A percentile compares a stretch with the other conserved stretches of the same genome.
phyloP scores from a whole-genome alignment of 2,888 invertebrate genomes.

The Petrolisthes manimaculis region DNA sequence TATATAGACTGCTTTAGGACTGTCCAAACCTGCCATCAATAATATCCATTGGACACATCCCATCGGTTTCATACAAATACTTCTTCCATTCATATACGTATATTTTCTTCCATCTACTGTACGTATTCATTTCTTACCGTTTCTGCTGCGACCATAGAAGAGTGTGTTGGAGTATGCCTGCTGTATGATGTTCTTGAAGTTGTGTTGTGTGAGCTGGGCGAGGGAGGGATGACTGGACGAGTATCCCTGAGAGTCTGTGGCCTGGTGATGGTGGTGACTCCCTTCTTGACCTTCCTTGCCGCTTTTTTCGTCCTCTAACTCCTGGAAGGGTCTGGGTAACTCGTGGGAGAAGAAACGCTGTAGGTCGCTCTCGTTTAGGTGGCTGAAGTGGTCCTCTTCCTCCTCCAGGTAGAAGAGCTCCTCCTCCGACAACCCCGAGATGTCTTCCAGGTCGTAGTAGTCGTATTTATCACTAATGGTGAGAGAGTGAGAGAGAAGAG shows the following conservation, averaged over 20 bases:
- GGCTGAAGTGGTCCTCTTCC: conserved; percentile 30
- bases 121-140: neutral
- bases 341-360: conserved; percentile 46
- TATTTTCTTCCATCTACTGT: no score
- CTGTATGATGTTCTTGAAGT: conserved; percentile 62
- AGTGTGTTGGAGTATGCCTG: conserved; percentile 63
- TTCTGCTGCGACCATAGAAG: conserved; percentile 51
- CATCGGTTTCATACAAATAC: no score
- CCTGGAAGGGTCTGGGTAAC: conserved; percentile 51
- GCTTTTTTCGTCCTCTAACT: conserved; percentile 36
- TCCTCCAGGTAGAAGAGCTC: conserved; percentile 51
- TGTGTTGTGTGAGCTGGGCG: conserved; percentile 51
- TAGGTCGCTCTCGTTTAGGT: conserved; percentile 32
- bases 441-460: conserved; percentile 26
- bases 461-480: neutral
- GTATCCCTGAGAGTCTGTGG: neutral
- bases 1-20: no score
- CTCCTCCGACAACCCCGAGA: conserved; percentile 50
- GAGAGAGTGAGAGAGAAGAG: neutral
- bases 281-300: conserved; percentile 36
- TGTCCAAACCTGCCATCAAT: no score
- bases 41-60: no score
- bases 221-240: conserved; percentile 13
- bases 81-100: no score
- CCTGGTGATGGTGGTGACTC: neutral